Evolutionary conservation across 2,113 vertebrate genomes (phyloP), one percentile per base, ranked within the genome.

Genomic region (Cygnus atratus): DNA sequence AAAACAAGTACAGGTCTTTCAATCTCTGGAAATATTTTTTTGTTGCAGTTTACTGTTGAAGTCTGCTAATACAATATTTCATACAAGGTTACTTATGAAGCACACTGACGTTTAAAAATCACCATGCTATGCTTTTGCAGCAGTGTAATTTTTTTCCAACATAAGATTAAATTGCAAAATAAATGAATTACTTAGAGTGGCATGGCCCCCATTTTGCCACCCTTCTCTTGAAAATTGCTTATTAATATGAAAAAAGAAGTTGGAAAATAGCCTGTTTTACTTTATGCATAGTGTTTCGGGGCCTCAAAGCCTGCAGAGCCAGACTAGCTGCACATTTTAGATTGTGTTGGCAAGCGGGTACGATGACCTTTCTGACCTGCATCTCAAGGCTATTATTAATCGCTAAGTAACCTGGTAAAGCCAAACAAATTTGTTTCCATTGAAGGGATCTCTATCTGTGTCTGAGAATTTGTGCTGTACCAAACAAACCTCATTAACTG

Each of bases 401-500:
- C 98, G 98, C 98, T 98, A 98, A 98, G 98, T 99, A 98, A 98
- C 98, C 98, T 98, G 98, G 98, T 98, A 99, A 98, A 99, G 99
- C 99, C 98, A 99, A 99, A 99, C 99, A 99, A 99, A 99, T 99
- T 99, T 99, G 98, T 99, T 99, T 99, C 98, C 98, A 98, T 98
- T 99, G 99, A 99, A 99, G 98, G 99, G 98, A 99, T 98, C 98
- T 99, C 98, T 98, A 98, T 99, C 98, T 99, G 98, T 99, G 98
- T 99, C 98, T 98, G 97, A 95, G 98, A 98, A 98, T 98, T 98
- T 99, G 98, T 98, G 97, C 98, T 98, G 98, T 98, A 98, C 98
- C 98, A 99, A 99, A 99, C 98, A 99, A 98, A 99, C 98, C 99
- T 99, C 99, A 99, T 99, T 99, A 99, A 98, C 98, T 98, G 97